Conservation (phyloP, 2,888 invertebrate species). For the Bellardia pandia region DNA sequence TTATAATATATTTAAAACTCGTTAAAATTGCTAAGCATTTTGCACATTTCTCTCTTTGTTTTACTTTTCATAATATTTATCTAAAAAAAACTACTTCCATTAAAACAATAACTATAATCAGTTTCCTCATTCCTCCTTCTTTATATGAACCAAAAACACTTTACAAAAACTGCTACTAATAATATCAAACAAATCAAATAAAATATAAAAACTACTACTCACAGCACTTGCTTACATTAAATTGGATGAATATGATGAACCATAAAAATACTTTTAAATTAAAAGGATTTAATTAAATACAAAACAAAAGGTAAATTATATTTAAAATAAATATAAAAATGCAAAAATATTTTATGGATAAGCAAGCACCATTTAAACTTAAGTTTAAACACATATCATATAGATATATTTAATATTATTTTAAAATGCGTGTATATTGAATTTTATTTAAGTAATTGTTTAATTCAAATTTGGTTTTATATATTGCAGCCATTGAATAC, state of each 20-base stretch:
- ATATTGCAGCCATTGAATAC: constrained; percentile 80
- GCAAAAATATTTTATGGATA: not conserved
- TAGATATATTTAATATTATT: no score
- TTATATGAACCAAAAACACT: constrained; percentile 66
- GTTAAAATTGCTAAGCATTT: constrained; percentile 8
- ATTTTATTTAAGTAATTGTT: not conserved
- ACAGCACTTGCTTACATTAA: constrained; percentile 83
- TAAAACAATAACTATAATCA: constrained; percentile 23
- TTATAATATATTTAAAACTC: constrained; percentile 3
- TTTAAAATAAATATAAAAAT: not conserved
- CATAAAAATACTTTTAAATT: constrained; percentile 65
- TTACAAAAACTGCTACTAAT: constrained; percentile 72
- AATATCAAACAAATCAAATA: constrained; percentile 41
- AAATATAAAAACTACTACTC: constrained; percentile 59
- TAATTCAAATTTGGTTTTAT: constrained; percentile 17
- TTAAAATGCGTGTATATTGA: not conserved
- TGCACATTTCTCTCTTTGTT: constrained; percentile 2
- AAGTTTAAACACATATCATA: no score
- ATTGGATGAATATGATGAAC: constrained; percentile 81
- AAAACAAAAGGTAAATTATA: constrained; percentile 52
- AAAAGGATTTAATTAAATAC: constrained; percentile 36
- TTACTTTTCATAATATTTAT: not conserved
- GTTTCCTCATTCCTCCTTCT: constrained; percentile 28
- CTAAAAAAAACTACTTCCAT: constrained; percentile 6
- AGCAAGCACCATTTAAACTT: constrained; percentile 28